These are phyloP conservation scores for Thaleichthys pacificus DNA, from an alignment of 2,797 vertebrate genomes.

Conservation along the genomic window DNA sequence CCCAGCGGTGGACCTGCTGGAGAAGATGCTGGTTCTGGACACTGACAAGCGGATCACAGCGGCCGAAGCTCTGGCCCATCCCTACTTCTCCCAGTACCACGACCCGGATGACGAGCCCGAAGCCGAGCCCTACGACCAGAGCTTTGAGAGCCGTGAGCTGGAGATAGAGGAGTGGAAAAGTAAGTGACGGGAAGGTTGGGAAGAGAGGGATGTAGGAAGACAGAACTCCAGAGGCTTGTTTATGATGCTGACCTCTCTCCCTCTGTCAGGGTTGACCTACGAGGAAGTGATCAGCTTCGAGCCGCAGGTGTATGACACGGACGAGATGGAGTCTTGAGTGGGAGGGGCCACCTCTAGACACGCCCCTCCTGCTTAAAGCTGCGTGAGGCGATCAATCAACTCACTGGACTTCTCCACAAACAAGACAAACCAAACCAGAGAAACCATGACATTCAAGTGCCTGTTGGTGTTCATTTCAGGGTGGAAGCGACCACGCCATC, in stretches of 20 bases:
- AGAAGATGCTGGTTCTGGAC: slow-evolving; percentile 98
- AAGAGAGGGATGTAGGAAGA: not conserved
- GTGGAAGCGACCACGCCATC: slow-evolving; percentile 49
- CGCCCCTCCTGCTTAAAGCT: slow-evolving; percentile 51
- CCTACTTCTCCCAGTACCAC: slow-evolving; percentile 94
- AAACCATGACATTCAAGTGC: slow-evolving; percentile 85
- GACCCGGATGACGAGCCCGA: slow-evolving; percentile 96
- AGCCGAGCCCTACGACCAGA: slow-evolving; percentile 96
- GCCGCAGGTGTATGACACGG: slow-evolving; percentile 85
- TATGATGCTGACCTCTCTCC: slow-evolving; percentile 20
- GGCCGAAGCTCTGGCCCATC: slow-evolving; percentile 87
- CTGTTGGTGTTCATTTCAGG: slow-evolving; percentile 80
- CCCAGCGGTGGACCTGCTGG: slow-evolving; percentile 91
- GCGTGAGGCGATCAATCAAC: slow-evolving; percentile 68
- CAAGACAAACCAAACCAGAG: not conserved
- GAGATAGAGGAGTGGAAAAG: slow-evolving; percentile 98
- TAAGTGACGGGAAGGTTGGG: slow-evolving; percentile 66
- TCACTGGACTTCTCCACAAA: slow-evolving; percentile 50
- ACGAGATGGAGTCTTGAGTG: slow-evolving; percentile 96
- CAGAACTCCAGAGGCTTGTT: not conserved
- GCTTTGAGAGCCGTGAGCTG: slow-evolving; percentile 94
- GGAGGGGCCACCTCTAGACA: slow-evolving; percentile 40
- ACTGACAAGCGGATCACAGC: slow-evolving; percentile 96
- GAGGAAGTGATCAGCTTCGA: slow-evolving; percentile 93
- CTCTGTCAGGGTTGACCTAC: slow-evolving; percentile 85